Conservation (phyloP, 2,113 vertebrate species). For the Zonotrichia leucophrys region DNA sequence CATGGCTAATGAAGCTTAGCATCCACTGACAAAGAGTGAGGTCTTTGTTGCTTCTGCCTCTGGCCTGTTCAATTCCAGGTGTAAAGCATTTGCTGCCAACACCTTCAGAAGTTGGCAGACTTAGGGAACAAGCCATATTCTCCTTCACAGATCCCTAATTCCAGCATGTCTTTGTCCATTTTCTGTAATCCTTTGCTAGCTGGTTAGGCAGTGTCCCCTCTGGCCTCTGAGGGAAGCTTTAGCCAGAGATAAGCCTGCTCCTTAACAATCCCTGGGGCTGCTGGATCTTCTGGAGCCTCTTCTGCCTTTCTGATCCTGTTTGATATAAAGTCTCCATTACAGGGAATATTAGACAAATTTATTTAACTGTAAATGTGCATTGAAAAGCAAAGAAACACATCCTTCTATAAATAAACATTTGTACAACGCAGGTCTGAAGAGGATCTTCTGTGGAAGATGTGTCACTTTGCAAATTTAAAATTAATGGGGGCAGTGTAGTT, state of each 20-base stretch:
- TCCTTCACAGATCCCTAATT: neutral
- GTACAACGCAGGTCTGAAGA: neutral
- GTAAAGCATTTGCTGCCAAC: neutral
- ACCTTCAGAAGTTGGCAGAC: neutral
- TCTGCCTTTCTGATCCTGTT: slow-evolving; percentile 45
- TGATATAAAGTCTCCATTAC: neutral
- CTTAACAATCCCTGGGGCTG: slow-evolving; percentile 23
- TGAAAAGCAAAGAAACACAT: neutral
- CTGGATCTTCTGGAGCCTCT: slow-evolving; percentile 25
- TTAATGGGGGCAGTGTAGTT: neutral
- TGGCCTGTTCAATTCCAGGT: neutral
- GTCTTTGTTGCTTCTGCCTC: neutral
- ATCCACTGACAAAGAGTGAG: neutral
- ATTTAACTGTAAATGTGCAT: neutral
- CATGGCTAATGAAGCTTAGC: neutral
- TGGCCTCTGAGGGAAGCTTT: neutral
- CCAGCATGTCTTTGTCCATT: neutral
- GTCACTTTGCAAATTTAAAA: neutral
- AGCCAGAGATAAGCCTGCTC: neutral
- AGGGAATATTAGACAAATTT: neutral
- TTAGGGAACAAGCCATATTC: neutral
- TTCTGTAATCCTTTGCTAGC: neutral
- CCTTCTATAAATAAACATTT: neutral
- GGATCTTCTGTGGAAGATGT: neutral
- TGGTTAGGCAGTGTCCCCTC: slow-evolving; percentile 9